phyloP scores from a whole-genome alignment of 2,113 vertebrate genomes.

The Pseudopipra pipra region DNA sequence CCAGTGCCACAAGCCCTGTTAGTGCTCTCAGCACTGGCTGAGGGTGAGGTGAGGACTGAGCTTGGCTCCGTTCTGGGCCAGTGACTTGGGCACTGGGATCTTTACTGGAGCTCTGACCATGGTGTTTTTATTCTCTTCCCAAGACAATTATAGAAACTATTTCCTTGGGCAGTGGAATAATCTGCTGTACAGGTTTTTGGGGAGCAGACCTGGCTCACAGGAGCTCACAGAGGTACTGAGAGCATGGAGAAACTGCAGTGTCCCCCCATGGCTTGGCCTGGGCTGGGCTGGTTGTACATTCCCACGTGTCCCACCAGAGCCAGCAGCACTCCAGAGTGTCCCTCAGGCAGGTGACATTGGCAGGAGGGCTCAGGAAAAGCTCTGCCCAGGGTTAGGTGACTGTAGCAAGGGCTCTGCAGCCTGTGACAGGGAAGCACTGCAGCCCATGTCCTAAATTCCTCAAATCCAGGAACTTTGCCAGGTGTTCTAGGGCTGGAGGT shows the following conservation, averaged over 20 bases:
- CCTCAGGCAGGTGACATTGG: background rate
- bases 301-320: background rate
- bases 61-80: rapidly evolving
- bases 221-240: background rate
- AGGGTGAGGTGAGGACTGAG: background rate
- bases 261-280: background rate
- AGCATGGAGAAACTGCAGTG: background rate
- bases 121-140: background rate
- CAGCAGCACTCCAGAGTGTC: background rate
- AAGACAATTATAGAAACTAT: background rate
- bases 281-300: background rate
- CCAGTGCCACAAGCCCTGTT: background rate
- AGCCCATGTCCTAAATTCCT: background rate
- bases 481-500: background rate
- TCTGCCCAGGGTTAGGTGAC: background rate
- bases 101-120: background rate
- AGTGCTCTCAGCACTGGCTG: rapidly evolving
- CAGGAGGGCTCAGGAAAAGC: background rate
- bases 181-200: rapidly evolving
- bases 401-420: background rate
- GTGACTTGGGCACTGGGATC: background rate
- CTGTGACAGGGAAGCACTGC: background rate
- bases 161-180: background rate
- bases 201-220: background rate
- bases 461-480: background rate